Evolutionary conservation across 1,140 invertebrate genomes (phyloP).

Genomic region (Babylonia areolata): DNA sequence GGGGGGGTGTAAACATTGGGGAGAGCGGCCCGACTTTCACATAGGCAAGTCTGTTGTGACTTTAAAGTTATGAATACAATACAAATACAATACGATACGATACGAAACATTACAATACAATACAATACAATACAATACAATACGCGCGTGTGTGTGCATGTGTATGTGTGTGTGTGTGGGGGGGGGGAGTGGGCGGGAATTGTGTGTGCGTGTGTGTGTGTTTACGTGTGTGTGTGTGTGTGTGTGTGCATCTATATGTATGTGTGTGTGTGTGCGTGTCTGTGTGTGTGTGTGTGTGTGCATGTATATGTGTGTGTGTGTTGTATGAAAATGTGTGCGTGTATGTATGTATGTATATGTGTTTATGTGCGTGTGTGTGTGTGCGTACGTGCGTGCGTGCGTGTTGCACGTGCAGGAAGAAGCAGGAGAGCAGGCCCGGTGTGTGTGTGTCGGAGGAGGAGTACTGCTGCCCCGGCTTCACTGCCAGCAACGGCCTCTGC

Average conservation of each 20-base stretch:
- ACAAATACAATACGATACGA: too few relatives aligned
- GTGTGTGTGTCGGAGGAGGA: constrained; percentile 16
- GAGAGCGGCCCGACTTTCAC: too few relatives aligned
- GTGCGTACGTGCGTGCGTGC: constrained; percentile 30
- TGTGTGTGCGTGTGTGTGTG: not conserved
- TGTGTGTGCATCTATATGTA: not conserved
- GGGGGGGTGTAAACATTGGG: too few relatives aligned
- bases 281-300: not conserved
- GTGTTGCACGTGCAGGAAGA: constrained; percentile 25
- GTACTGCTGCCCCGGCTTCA: constrained; percentile 24
- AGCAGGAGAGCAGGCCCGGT: not conserved
- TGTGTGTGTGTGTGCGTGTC: constrained; percentile 7
- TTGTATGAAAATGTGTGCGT: not conserved
- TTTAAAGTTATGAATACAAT: too few relatives aligned
- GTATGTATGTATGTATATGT: not conserved
- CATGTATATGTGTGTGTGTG: not conserved
- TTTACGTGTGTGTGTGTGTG: not conserved
- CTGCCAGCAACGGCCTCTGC: not conserved
- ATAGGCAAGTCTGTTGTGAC: too few relatives aligned
- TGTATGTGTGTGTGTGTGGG: not conserved
- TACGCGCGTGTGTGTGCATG: too few relatives aligned
- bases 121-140: too few relatives aligned
- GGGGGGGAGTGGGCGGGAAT: too few relatives aligned
- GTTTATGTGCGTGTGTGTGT: constrained; percentile 15
- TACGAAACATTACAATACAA: too few relatives aligned